Evolutionary conservation across 2,888 invertebrate genomes (phyloP).

Genomic region (Dolichomitus sp.): DNA sequence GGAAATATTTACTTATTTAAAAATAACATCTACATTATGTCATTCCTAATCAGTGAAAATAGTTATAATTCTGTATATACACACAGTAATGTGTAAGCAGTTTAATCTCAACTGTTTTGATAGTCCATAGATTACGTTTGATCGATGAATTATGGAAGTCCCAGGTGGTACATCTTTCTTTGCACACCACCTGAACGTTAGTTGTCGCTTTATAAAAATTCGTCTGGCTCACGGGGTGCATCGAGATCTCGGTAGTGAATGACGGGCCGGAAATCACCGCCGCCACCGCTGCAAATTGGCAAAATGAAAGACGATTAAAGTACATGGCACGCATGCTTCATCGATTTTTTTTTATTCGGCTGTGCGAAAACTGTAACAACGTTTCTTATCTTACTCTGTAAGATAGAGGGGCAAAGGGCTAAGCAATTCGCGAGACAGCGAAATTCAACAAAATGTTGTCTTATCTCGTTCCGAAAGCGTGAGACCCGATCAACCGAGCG

Average conservation of each 20-base stretch:
- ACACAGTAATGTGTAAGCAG: slow-evolving; percentile 40
- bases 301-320: slow-evolving; percentile 68
- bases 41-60: slow-evolving; percentile 25
- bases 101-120: slow-evolving; percentile 25
- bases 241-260: slow-evolving; percentile 98
- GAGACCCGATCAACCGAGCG: slow-evolving; percentile 48
- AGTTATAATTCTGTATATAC: slow-evolving; percentile 45
- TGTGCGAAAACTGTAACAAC: neutral
- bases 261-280: slow-evolving; percentile 94
- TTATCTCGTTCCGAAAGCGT: neutral
- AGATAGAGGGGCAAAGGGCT: neutral
- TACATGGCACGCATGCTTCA: neutral
- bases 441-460: neutral
- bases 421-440: slow-evolving; percentile 5
- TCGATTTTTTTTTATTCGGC: neutral
- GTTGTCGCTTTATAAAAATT: slow-evolving; percentile 89
- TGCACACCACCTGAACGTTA: slow-evolving; percentile 23
- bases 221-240: slow-evolving; percentile 96
- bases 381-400: neutral
- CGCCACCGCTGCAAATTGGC: slow-evolving; percentile 87
- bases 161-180: slow-evolving; percentile 29
- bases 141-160: slow-evolving; percentile 43
- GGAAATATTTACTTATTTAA: neutral
- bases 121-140: neutral
- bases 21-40: slow-evolving; percentile 12